A percentile compares a stretch with the other conserved stretches of the same genome.
Conservation (phyloP, 2,113 vertebrate genomes). For the Neodontobutis hainanensis region DNA sequence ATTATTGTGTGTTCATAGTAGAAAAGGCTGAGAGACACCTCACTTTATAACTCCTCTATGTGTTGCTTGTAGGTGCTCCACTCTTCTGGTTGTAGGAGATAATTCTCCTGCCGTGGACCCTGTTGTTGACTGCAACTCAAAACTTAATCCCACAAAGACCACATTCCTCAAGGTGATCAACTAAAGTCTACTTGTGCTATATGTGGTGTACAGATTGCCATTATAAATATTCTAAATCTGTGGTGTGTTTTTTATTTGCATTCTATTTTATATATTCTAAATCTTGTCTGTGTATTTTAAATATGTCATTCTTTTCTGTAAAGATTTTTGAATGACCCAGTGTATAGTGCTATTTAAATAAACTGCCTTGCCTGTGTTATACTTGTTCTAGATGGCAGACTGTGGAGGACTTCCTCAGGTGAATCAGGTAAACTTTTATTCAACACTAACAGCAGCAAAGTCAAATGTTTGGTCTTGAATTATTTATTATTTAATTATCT, state of each 20-base stretch:
- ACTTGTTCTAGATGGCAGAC: constrained; percentile 87
- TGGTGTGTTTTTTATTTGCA: too few relatives aligned
- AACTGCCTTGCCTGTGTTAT: background rate
- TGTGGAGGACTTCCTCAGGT: constrained; percentile 95
- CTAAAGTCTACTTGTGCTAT: background rate
- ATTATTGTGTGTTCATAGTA: background rate
- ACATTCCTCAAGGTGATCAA: constrained; percentile 79
- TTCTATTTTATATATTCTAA: too few relatives aligned
- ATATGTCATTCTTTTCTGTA: too few relatives aligned
- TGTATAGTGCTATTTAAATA: too few relatives aligned
- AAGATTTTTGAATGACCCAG: too few relatives aligned
- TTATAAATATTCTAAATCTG: too few relatives aligned
- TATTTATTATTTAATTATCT: constrained; percentile 7
- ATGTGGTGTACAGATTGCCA: too few relatives aligned
- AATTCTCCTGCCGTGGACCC: constrained; percentile 86
- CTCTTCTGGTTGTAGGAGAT: constrained; percentile 87
- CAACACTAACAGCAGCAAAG: background rate
- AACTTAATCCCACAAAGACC: constrained; percentile 81
- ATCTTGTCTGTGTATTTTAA: too few relatives aligned
- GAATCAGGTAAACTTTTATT: constrained; percentile 84
- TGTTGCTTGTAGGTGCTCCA: constrained; percentile 77
- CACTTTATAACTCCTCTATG: background rate
- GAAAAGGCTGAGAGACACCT: background rate
- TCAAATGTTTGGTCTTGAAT: background rate
- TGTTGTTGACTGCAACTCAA: constrained; percentile 84